These are phyloP conservation scores for Xenentodon cancila DNA, from an alignment of 2,797 vertebrate genomes.

Conservation along the genomic window DNA sequence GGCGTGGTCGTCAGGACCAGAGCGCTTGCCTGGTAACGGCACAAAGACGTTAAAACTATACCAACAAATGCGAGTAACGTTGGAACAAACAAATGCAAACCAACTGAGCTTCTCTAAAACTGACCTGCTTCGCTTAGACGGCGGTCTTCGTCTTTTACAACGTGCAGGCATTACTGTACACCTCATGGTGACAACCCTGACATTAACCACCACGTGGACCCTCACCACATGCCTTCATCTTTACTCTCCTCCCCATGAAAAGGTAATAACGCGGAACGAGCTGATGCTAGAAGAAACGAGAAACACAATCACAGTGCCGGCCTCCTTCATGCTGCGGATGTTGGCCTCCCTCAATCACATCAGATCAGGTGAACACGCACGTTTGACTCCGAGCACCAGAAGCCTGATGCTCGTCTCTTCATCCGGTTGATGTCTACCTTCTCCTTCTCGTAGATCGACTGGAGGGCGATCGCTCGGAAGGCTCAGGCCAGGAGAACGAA, in stretches of 20 bases:
- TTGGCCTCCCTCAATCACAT: conserved; percentile 94
- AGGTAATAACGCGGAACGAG: conserved; percentile 98
- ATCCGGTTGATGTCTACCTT: conserved; percentile 1
- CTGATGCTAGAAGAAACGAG: conserved; percentile 98
- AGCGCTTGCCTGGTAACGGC: no score
- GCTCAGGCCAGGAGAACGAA: conserved; percentile 94
- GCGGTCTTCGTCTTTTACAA: no score
- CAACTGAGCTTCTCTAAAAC: no score
- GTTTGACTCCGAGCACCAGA: no score
- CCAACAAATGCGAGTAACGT: no score
- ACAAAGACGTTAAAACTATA: no score
- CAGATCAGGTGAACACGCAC: conserved; percentile 68
- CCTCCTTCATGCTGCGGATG: conserved; percentile 99
- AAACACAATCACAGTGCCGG: conserved; percentile 98
- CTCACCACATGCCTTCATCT: background rate
- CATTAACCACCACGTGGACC: background rate
- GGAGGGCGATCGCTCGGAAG: conserved; percentile 95
- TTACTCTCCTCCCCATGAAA: conserved; percentile 8
- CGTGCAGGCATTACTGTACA: no score
- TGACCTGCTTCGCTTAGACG: no score
- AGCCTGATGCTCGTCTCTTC: background rate
- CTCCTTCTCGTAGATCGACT: conserved; percentile 82
- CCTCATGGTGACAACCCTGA: no score
- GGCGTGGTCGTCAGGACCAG: no score
- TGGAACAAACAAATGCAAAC: no score